A percentile compares a stretch with the other conserved stretches of the same genome.
phyloP scores from a whole-genome alignment of 2,113 vertebrate species.

The Rattus rattus region DNA sequence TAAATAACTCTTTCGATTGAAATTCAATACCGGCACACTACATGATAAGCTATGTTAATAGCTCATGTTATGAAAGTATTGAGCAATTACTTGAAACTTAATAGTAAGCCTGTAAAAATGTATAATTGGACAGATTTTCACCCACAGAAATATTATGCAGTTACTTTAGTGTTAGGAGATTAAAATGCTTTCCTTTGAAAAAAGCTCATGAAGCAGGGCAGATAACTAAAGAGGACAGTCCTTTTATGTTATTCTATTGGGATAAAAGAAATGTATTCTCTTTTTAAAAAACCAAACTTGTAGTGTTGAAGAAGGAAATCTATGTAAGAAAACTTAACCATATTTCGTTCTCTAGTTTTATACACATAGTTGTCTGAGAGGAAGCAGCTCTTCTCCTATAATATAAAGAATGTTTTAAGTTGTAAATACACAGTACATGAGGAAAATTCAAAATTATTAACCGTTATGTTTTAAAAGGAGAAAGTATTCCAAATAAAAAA shows the following conservation, averaged over 20 bases:
- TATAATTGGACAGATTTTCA: conserved; percentile 77
- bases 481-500: conserved; percentile 5
- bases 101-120: conserved; percentile 73
- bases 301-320: neutral
- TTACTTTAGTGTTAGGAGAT: conserved; percentile 63
- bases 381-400: neutral
- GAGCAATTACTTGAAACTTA: conserved; percentile 81
- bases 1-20: conserved; percentile 78
- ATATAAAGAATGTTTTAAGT: neutral
- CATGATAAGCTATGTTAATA: conserved; percentile 81
- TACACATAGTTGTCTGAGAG: neutral
- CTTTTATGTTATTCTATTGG: conserved; percentile 21
- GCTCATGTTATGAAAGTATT: conserved; percentile 78
- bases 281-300: neutral
- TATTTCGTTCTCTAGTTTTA: neutral
- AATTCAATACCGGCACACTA: conserved; percentile 75
- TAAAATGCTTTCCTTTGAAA: conserved; percentile 60
- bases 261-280: neutral
- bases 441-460: conserved; percentile 15
- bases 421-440: conserved; percentile 33
- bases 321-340: neutral
- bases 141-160: conserved; percentile 60
- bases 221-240: conserved; percentile 26
- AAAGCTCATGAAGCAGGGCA: conserved; percentile 34
- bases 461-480: neutral